These are phyloP conservation scores for Hemibates koningsi DNA, from an alignment of 2,113 vertebrate genomes.

Conservation along the genomic window DNA sequence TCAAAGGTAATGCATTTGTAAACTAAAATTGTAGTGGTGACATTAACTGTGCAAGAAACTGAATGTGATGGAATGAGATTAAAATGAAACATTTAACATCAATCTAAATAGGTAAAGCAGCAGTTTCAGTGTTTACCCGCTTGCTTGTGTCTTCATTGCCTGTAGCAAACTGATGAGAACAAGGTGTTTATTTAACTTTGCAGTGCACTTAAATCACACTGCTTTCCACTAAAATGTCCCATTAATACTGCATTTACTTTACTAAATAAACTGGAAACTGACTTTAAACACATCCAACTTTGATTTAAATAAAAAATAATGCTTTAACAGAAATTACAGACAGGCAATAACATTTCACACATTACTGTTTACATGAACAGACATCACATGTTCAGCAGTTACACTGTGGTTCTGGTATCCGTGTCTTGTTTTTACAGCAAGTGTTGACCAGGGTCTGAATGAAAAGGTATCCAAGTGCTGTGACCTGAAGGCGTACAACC, in stretches of 20 bases:
- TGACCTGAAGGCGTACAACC: neutral
- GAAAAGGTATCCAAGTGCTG: constrained; percentile 3
- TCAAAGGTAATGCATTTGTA: neutral
- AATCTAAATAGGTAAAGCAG: neutral
- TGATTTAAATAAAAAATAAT: neutral
- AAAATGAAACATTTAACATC: neutral
- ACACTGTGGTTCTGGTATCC: neutral
- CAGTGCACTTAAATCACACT: neutral
- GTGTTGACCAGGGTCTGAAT: neutral
- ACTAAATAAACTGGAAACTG: neutral
- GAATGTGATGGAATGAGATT: neutral
- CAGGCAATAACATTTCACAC: neutral
- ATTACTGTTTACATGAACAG: neutral
- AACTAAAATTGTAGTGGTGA: neutral
- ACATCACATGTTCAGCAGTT: neutral
- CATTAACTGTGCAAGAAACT: neutral
- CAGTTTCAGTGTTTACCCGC: neutral
- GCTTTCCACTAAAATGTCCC: neutral
- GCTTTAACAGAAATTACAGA: neutral
- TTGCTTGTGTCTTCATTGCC: neutral
- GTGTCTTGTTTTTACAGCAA: neutral
- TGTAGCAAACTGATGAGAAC: neutral
- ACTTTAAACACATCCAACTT: neutral
- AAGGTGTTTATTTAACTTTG: neutral
- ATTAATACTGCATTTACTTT: neutral